Base-by-base conservation (phyloP, 2,113 vertebrate species). In the Scalopus aquaticus region DNA sequence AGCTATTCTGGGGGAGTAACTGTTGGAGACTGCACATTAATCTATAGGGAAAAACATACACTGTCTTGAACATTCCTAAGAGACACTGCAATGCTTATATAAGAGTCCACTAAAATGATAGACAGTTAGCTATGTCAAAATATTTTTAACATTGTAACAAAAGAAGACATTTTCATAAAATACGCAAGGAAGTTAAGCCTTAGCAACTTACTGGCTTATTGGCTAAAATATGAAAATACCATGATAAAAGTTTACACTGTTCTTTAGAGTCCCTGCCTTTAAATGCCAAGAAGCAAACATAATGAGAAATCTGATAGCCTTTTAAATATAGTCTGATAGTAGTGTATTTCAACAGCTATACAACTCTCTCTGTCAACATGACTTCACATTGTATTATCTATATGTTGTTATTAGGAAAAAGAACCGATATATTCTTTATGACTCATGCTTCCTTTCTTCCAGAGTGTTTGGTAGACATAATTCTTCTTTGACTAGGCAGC, bases 11-110 rank as follows among this genome's bases (percentile, higher is more conserved):
- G 32, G 84, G 49, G 83, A 91, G 74, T 56, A 79, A 67, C 20
- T 95, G 24, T 94, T 94, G 35, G 74, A 76, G 72, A 96, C 42
- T 58, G 3, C 37, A 86, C 12, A 78, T 96, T 90, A 91, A 89
- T 97, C 84, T 94, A 28, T n/a, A 42, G 10, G 91, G 26, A 13
- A 92, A 94, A 90, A 79, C 96, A 96, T 95, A 88, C 22, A 20
- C 58, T 94, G 22, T 6, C 95, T 73, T 46, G 4, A 42, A 30
- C 35, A 7, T 77, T 96, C 37, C 17, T 96, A 95, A 49, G 30
- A 69, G n/a, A 60, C 2, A 56, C 9, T 6, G 54, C 28, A 70
- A 54, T 84, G 28, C 79, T 37, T 8, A 88, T 44, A 9, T 44
- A 44, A 79, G 5, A 90, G 2, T 3, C 30, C 26, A 54, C 12